Base-by-base conservation (phyloP, 2,797 vertebrate genomes). In the Epinephelus malabaricus region DNA sequence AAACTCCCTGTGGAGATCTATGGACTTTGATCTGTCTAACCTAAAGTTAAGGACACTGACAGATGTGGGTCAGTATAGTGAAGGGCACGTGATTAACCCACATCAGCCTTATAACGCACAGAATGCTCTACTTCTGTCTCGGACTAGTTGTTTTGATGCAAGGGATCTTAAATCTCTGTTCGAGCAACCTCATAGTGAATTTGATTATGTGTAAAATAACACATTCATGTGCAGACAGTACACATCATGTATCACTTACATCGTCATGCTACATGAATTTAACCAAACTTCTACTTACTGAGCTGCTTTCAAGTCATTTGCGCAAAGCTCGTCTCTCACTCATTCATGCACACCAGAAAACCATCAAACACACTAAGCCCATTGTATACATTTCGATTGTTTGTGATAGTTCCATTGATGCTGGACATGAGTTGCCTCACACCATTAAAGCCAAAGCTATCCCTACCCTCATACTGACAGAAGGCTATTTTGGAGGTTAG, bases 401-500 rank as follows among this genome's bases (percentile, higher is more conserved):
- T 82, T 88, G 27, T 64, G 30, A 72, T 84, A n/a, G 63, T 71
- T 89, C 58, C 27, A 84, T 75, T 90, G 90, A 90, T 88, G 81
- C 65, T 19, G 51, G 69, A 75, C 62, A 65, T 64, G 64, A 83
- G 78, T 83, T 79, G 70, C 71, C 62, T 79, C 76, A 67, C 74
- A 81, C 71, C 69, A 85, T 85, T 84, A 82, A 81, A 88, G 87
- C 90, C 83, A 82, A 83, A 86, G 82, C 93, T 95, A 92, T 95
- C 91, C 94, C 94, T 92, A 87, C 89, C 73, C 85, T 88, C 88
- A 86, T 85, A 92, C 91, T 93, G 93, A 95, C 94, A 88, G 88
- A 88, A 84, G 80, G 93, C 94, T 96, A 95, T 96, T 96, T 96
- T 95, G 83, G 95, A 94, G 70, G 89, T 79, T 84, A 92, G 93